phyloP scores from a whole-genome alignment of 2,888 invertebrate species.

The Drosophila kambysellisi region DNA sequence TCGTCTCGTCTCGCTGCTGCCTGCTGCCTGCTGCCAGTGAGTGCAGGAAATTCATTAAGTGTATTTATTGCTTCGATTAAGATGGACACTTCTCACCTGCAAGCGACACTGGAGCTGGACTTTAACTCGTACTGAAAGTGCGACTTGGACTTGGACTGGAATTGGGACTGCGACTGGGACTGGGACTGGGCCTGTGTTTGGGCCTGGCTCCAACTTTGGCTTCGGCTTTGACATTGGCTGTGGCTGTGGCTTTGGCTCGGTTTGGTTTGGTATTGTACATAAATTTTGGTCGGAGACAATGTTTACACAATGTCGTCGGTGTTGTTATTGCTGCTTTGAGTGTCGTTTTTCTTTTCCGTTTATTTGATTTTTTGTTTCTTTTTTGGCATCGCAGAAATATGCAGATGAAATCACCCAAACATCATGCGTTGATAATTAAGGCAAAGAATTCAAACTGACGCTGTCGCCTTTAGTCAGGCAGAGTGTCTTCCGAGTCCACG shows the following conservation, averaged over 20 bases:
- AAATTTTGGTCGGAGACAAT: conserved; percentile 76
- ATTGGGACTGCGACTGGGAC: conserved; percentile 14
- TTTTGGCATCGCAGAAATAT: conserved; percentile 63
- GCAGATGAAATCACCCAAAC: conserved; percentile 78
- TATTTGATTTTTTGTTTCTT: conserved; percentile 26
- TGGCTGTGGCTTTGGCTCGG: background rate
- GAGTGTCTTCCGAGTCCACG: conserved; percentile 18
- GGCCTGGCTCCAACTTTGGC: conserved; percentile 12
- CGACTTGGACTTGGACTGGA: conserved; percentile 21
- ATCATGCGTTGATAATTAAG: conserved; percentile 79
- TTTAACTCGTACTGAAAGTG: conserved; percentile 23
- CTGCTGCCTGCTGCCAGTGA: conserved; percentile 46
- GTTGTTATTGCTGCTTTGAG: conserved; percentile 29
- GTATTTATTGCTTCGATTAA: conserved; percentile 82
- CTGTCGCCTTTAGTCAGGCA: conserved; percentile 61
- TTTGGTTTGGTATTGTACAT: conserved; percentile 67
- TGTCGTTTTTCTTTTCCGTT: conserved; percentile 26
- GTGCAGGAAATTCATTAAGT: conserved; percentile 81
- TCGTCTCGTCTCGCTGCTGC: conserved; percentile 13
- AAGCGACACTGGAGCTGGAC: conserved; percentile 51
- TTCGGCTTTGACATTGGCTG: conserved; percentile 10
- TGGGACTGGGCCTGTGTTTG: conserved; percentile 5
- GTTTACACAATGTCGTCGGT: conserved; percentile 74
- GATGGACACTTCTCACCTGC: conserved; percentile 81
- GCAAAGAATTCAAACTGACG: conserved; percentile 73